Evolutionary conservation across 2,888 invertebrate species (phyloP).

Genomic region (Orthonychiurus folsomi): DNA sequence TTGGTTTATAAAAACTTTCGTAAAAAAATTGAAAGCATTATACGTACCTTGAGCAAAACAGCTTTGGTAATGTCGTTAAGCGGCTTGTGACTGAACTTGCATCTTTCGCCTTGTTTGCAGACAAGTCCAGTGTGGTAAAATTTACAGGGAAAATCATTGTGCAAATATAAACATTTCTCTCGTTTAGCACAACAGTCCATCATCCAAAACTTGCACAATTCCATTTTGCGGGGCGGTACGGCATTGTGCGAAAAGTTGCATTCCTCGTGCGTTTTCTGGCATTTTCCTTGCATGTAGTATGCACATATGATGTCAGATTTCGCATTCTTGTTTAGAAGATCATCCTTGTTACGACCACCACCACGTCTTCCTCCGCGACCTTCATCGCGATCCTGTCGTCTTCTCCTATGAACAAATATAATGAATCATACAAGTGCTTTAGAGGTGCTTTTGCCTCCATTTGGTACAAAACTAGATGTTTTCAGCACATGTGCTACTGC

Average conservation of each 20-base stretch:
- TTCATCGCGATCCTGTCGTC: constrained; percentile 13
- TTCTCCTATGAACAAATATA: neutral
- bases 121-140: constrained; percentile 87
- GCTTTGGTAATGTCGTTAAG: constrained; percentile 67
- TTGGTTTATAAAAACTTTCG: too few species aligned
- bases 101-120: constrained; percentile 69
- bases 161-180: constrained; percentile 92
- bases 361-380: constrained; percentile 12
- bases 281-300: constrained; percentile 81
- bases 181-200: constrained; percentile 92
- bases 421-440: constrained; percentile 3
- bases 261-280: constrained; percentile 66
- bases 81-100: constrained; percentile 88
- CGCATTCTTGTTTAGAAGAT: constrained; percentile 18
- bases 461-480: too few species aligned
- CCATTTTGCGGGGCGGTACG: constrained; percentile 73
- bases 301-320: constrained; percentile 63
- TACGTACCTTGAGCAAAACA: constrained; percentile 48
- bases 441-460: too few species aligned
- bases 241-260: constrained; percentile 81
- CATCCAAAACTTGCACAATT: constrained; percentile 91
- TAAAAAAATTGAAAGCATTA: neutral
- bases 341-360: constrained; percentile 14
- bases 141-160: constrained; percentile 94
- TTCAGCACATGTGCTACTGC: neutral